Evolutionary conservation across 2,113 vertebrate species (phyloP), one percentile per base, ranked within the genome.

Genomic region (Pollachius pollachius): DNA sequence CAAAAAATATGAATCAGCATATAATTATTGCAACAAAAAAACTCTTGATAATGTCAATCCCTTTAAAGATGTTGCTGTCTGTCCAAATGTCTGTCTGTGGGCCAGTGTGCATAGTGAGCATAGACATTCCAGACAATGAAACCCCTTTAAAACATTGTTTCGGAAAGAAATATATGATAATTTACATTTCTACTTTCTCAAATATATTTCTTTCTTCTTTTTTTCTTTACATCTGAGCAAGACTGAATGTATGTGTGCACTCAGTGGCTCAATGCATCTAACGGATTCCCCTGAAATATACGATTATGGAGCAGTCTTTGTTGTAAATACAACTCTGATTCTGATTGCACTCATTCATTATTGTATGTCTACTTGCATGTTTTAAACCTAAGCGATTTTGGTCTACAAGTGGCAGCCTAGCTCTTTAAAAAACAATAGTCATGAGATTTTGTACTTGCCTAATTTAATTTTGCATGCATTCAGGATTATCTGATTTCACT

Each of bases 31-130:
- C 8, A 13, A 48, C 52, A 12, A 13, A 52, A 62, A 76, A 57
- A 48, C 65, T 11, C 65, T 62, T 70, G 19, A 75, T 77, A 80
- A 41, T 62, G 25, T 73, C 48, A 61, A 6, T 67, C 75, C 73
- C 57, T 13, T 48, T 48, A 3, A 48, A 48, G 12, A 34, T 34
- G 30, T 34, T 34, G 30, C 30, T 34, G 30, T 82, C 71, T 48
- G 68, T 34, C 30, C 4, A 34, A 48, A 48, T 77, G 37, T 77
- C 54, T 83, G 69, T 84, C 21, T 82, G 59, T 85, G 34, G 76
- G 69, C 77, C 17, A 76, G 66, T 71, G 16, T 57, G 18, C 41
- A 48, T 48, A 48, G 41, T 9, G 9, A 48, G 41, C 30, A 48
- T 12, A 13, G 18, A 18, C 64, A 48, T 41, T 30, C 30, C 18